phyloP scores from a whole-genome alignment of 2,888 invertebrate species.

The Yponomeuta plumbellus region DNA sequence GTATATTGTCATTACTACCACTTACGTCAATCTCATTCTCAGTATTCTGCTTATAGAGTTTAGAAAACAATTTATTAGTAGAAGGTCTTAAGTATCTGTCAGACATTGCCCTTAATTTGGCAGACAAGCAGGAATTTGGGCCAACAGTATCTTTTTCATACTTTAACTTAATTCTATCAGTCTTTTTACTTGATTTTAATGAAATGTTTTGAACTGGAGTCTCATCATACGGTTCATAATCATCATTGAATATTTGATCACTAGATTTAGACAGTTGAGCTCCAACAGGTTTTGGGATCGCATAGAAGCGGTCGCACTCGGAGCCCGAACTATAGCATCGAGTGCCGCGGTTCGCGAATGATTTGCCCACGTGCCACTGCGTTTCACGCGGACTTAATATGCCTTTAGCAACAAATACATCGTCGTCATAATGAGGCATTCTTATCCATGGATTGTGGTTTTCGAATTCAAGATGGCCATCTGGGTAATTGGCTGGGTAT shows the following conservation, averaged over 20 bases:
- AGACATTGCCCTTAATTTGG: slow-evolving; percentile 83
- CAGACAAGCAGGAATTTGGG: slow-evolving; percentile 79
- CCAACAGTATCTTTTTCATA: slow-evolving; percentile 68
- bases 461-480: slow-evolving; percentile 63
- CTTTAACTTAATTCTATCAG: slow-evolving; percentile 67
- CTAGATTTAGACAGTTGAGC: slow-evolving; percentile 70
- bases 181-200: slow-evolving; percentile 62
- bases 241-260: slow-evolving; percentile 73
- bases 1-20: slow-evolving; percentile 43
- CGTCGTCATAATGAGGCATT: slow-evolving; percentile 66
- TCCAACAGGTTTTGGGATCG: slow-evolving; percentile 63
- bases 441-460: slow-evolving; percentile 71
- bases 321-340: slow-evolving; percentile 72
- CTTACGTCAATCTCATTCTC: slow-evolving; percentile 47
- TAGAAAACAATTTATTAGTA: slow-evolving; percentile 81
- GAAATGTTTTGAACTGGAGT: slow-evolving; percentile 34
- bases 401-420: slow-evolving; percentile 63
- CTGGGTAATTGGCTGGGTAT: slow-evolving; percentile 51
- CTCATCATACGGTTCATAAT: slow-evolving; percentile 58
- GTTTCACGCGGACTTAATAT: slow-evolving; percentile 53
- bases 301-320: slow-evolving; percentile 68
- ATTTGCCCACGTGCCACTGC: slow-evolving; percentile 49
- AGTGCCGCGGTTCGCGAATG: slow-evolving; percentile 57
- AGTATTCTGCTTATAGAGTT: slow-evolving; percentile 76
- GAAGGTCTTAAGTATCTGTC: slow-evolving; percentile 83